Conservation (phyloP, 2,888 invertebrate genomes). For the Malthinus flaveolus region DNA sequence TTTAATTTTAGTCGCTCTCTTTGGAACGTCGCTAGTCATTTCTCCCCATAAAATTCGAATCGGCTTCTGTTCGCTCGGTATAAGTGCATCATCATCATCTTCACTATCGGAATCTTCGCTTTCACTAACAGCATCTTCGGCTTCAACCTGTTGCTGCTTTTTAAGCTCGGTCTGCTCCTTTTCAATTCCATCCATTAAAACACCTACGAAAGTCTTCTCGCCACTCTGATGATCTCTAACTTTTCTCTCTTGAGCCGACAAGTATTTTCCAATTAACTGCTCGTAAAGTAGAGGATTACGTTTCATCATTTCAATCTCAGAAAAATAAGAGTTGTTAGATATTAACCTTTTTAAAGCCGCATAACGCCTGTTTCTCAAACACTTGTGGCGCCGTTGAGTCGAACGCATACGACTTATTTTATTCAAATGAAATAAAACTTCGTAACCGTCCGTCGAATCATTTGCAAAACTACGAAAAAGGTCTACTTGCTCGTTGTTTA, state of each 20-base stretch:
- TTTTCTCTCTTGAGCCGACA: constrained; percentile 75
- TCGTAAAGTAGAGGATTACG: constrained; percentile 89
- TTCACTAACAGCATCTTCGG: constrained; percentile 59
- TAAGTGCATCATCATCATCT: constrained; percentile 33
- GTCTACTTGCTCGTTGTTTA: constrained; percentile 68
- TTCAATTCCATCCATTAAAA: constrained; percentile 81
- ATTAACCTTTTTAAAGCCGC: constrained; percentile 77
- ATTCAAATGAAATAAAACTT: constrained; percentile 66
- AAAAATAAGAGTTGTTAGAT: constrained; percentile 76
- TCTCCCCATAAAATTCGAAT: constrained; percentile 32
- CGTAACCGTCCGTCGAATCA: constrained; percentile 56
- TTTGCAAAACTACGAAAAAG: constrained; percentile 63
- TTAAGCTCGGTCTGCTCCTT: constrained; percentile 67
- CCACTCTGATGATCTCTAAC: constrained; percentile 61
- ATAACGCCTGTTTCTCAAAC: constrained; percentile 79
- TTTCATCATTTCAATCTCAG: constrained; percentile 91
- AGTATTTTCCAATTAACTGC: constrained; percentile 83
- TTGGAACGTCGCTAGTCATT: constrained; percentile 26
- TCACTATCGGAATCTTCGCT: constrained; percentile 46
- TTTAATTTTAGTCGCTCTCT: constrained; percentile 30
- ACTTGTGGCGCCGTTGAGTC: constrained; percentile 48
- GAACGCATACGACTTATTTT: constrained; percentile 64
- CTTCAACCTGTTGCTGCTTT: constrained; percentile 64
- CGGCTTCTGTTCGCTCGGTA: constrained; percentile 41
- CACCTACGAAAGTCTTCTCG: constrained; percentile 68